These are phyloP conservation scores for Spialia ferax DNA, from an alignment of 2,888 invertebrate species.

Conservation along the genomic window DNA sequence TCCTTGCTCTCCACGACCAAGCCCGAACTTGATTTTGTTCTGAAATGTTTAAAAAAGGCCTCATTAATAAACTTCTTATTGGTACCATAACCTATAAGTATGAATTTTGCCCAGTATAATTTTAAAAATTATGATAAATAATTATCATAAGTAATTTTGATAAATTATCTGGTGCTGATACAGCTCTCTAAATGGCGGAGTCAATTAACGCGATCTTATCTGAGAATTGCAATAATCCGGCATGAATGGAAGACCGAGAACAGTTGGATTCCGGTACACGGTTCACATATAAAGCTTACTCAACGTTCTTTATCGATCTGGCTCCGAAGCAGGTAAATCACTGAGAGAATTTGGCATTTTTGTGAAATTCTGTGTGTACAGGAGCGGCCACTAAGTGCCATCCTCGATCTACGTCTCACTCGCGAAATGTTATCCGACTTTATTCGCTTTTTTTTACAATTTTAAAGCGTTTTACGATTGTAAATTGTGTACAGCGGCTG, in stretches of 20 bases:
- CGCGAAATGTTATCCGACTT: constrained; percentile 38
- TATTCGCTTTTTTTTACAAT: constrained; percentile 32
- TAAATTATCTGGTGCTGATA: background rate
- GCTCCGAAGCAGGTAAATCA: constrained; percentile 14
- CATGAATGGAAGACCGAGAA: constrained; percentile 31
- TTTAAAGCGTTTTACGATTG: constrained; percentile 40
- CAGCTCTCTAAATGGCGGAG: background rate
- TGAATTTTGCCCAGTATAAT: too few species aligned
- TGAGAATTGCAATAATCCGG: constrained; percentile 21
- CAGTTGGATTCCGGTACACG: constrained; percentile 33
- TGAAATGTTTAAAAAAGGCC: constrained; percentile 55
- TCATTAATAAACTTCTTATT: background rate
- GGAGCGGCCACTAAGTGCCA: constrained; percentile 20
- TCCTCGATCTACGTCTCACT: constrained; percentile 32
- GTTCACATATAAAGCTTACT: constrained; percentile 23
- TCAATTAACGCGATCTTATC: constrained; percentile 33
- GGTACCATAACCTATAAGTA: background rate
- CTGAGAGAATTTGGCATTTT: background rate
- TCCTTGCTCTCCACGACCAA: constrained; percentile 77
- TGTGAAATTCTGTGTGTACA: constrained; percentile 22
- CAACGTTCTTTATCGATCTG: constrained; percentile 26
- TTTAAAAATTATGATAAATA: too few species aligned
- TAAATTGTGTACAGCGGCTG: constrained; percentile 44
- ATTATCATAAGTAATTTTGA: background rate
- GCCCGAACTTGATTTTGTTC: constrained; percentile 74